Base-by-base conservation (phyloP, 2,113 vertebrate genomes). In the Pseudolaguvia tuberculata region DNA sequence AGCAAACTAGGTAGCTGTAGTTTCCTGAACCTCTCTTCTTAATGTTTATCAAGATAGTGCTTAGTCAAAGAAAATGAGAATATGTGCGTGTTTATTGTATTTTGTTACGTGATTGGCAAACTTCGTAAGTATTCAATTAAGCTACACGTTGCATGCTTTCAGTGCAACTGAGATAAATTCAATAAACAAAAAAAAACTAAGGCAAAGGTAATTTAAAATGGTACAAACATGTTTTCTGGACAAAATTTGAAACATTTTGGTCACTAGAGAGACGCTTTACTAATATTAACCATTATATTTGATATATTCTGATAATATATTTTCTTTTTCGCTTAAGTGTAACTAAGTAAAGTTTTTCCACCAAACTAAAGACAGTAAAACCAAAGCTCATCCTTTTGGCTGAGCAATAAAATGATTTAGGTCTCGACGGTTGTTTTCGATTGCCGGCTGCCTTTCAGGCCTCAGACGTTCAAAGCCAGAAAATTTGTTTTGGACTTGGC, bases 381-480 rank as follows among this genome's bases (percentile, higher is more conserved):
- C 78, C 65, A 82, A 13, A 72, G 84, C 82, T 83, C 80, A 86
- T 87, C 87, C 84, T 84, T 79, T 83, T 85, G 86, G 85, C 80
- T 76, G 81, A 76, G 86, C 82, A 86, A 88, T 88, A 89, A 88
- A 89, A 80, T 76, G 82, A 85, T 87, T 85, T 84, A 86, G 81
- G 81, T 75, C 78, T 80, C 81, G 84, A 83, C 84, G 83, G 80
- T 86, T 85, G 83, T 74, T 85, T 76, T 74, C 79, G 84, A 83
- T 82, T 80, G 82, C 83, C 82, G 85, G 77, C 53, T 84, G 87
- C 80, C 84, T 83, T 81, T 79, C 70, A 79, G 75, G 86, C 83
- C 79, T 76, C 85, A 88, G 83, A 88, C 87, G 88, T 88, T 90
- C 89, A 90, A 86, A 88, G 89, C 85, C 88, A 86, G 72, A 79